Conservation (phyloP, 2,888 invertebrate species). For the Hesperia comma region DNA sequence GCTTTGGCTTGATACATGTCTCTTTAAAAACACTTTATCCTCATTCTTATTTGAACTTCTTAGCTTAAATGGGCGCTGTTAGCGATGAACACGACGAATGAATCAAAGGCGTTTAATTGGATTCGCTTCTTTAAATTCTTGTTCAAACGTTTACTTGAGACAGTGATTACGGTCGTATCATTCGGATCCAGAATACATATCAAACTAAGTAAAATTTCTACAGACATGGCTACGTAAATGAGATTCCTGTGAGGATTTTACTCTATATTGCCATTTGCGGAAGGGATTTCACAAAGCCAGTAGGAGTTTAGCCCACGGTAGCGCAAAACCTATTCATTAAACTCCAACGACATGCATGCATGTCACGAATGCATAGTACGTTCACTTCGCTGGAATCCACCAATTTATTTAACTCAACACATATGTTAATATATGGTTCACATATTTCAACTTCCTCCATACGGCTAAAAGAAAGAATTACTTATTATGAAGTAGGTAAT, state of each 20-base stretch:
- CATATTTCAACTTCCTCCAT: too few relatives aligned
- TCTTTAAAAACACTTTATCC: not conserved
- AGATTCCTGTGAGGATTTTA: constrained; percentile 55
- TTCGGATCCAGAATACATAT: constrained; percentile 48
- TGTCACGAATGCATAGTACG: too few relatives aligned
- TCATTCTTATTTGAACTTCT: not conserved
- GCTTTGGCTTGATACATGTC: too few relatives aligned
- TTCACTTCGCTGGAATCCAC: too few relatives aligned
- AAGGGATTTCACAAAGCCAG: constrained; percentile 52
- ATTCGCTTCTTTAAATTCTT: constrained; percentile 8
- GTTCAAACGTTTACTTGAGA: constrained; percentile 28
- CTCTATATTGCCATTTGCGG: constrained; percentile 61
- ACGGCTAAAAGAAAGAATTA: too few relatives aligned
- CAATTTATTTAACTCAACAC: too few relatives aligned
- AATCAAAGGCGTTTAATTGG: constrained; percentile 8
- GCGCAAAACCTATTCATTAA: constrained; percentile 40
- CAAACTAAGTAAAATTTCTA: constrained; percentile 46
- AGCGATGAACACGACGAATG: constrained; percentile 5
- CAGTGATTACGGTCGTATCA: constrained; percentile 43
- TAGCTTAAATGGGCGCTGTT: not conserved
- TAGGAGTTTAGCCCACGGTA: constrained; percentile 49
- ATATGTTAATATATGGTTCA: not conserved
- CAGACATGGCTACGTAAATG: constrained; percentile 51
- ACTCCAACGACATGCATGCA: too few relatives aligned
- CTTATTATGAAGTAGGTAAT: too few relatives aligned